Base-by-base conservation (phyloP, 1,140 invertebrate species). In the Diorhabda elongata region DNA sequence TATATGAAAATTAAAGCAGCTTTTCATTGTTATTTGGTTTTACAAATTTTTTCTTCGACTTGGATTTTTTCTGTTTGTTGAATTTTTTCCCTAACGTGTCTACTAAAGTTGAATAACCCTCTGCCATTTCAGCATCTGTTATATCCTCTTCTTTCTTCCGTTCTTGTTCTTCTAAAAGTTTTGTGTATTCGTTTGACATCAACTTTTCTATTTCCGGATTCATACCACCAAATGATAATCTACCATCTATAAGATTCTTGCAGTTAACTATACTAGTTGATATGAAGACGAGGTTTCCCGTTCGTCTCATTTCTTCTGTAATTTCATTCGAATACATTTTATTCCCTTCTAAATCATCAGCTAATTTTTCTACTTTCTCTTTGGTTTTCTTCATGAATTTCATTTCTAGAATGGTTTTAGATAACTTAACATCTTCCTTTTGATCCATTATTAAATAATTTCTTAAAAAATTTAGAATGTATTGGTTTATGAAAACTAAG, bases 371-470 rank as follows among this genome's bases (percentile, higher is more conserved):
- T 8, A 92, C 87, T 78, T 91, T 89, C 59, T 93, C 89, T 82
- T 93, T 95, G 47, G 91, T 93, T 77, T 88, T 89, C 81, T 93
- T 92, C 94, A 97, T 97, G 81, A 97, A 97, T 86, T 91, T 91
- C 90, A 92, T 92, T 69, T 91, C 87, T 70, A 92, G 77, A 63
- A 91, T 86, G 7, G 87, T 85, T 77, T 90, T 91, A 0, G 90
- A 91, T 45, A 92, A 78, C 58, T 83, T 69, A 9, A 70, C 64
- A 3, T 59, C 8, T 6, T 64, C 42, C 60, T 67, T 65, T 11
- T 62, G 42, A 47, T 70, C 69, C 69, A 70, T 73, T 26, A 26
- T 26, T 26, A 26, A 26, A 26, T 26, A 26, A 1, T 26, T 1
- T 26, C 1, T 26, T 26, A 26, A 26, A 2, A 26, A 26, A 1